Percentiles rank a stretch among this genome's conserved stretches.
Evolutionary conservation across 37 sponge, comb jelly and placozoan species (phyloP).

Genomic region (Haliclona indistincta): DNA sequence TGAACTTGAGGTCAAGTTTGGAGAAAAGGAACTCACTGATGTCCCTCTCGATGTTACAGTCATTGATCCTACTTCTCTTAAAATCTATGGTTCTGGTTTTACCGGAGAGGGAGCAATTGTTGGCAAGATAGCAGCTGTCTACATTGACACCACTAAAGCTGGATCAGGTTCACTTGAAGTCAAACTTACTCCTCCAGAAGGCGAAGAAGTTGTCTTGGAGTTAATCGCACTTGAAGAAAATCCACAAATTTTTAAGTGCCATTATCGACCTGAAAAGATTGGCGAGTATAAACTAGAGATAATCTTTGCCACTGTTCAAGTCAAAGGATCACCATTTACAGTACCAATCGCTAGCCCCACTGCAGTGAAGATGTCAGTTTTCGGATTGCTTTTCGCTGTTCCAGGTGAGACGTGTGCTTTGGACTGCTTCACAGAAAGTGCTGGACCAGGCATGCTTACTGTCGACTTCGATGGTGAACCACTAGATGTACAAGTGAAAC

Average conservation of each 20-base stretch:
- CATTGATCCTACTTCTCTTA: slow-evolving; percentile 73
- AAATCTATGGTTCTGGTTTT: slow-evolving; percentile 81
- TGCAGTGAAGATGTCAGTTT: no score
- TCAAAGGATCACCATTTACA: slow-evolving; percentile 87
- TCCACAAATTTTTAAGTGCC: no score
- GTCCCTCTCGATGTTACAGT: slow-evolving; percentile 76
- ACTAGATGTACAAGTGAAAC: no score
- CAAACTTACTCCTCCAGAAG: slow-evolving; percentile 65
- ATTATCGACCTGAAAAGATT: no score
- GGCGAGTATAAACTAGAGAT: slow-evolving; percentile 75
- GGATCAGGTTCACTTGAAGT: slow-evolving; percentile 52
- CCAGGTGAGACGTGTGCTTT: no score
- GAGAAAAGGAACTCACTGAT: slow-evolving; percentile 61
- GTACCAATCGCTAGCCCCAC: no score
- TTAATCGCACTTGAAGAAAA: no score
- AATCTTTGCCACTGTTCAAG: slow-evolving; percentile 61
- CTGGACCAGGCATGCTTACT: slow-evolving; percentile 51
- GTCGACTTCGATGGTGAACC: no score
- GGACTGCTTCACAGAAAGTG: no score
- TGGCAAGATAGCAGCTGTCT: slow-evolving; percentile 27
- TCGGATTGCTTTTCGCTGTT: no score
- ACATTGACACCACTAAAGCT: slow-evolving; percentile 59
- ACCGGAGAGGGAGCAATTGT: slow-evolving; percentile 78
- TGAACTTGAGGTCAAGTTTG: slow-evolving; percentile 64
- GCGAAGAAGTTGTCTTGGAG: slow-evolving; percentile 50